A percentile compares a stretch with the other conserved stretches of the same genome.
phyloP scores from a whole-genome alignment of 1,140 invertebrate genomes.

The Akabosia matsudoensis region DNA sequence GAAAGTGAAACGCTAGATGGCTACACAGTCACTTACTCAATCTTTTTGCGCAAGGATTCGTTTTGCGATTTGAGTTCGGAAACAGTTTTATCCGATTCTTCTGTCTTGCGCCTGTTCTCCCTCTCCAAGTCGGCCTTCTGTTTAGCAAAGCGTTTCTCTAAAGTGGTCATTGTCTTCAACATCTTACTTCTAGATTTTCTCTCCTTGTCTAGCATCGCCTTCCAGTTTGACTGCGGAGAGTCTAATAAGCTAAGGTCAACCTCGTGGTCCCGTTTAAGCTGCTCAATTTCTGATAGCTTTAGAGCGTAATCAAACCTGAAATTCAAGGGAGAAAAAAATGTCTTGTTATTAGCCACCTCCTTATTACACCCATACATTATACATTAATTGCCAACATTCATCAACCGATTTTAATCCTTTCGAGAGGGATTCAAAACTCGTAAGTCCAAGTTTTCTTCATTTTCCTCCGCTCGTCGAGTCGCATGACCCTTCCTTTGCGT shows the following conservation, averaged over 20 bases:
- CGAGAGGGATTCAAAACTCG: too few relatives aligned
- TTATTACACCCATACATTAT: background rate
- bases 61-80: constrained; percentile 35
- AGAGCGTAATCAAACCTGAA: constrained; percentile 36
- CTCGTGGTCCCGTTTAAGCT: constrained; percentile 37
- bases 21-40: constrained; percentile 40
- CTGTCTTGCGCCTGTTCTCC: constrained; percentile 28
- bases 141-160: constrained; percentile 34
- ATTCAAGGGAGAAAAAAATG: background rate
- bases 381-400: background rate
- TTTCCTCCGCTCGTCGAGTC: too few relatives aligned
- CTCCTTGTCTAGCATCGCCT: constrained; percentile 35
- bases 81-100: constrained; percentile 32
- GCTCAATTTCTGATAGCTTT: constrained; percentile 37
- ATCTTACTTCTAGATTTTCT: constrained; percentile 34
- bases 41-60: constrained; percentile 33
- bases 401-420: background rate
- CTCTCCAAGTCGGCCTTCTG: constrained; percentile 32
- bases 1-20: too few relatives aligned
- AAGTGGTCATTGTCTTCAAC: constrained; percentile 34
- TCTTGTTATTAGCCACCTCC: background rate
- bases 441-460: too few relatives aligned
- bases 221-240: constrained; percentile 33
- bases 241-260: constrained; percentile 33
- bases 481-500: too few relatives aligned